Evolutionary conservation across 2,888 invertebrate genomes (phyloP), one percentile per base, ranked within the genome.

Genomic region (Alitta virens): DNA sequence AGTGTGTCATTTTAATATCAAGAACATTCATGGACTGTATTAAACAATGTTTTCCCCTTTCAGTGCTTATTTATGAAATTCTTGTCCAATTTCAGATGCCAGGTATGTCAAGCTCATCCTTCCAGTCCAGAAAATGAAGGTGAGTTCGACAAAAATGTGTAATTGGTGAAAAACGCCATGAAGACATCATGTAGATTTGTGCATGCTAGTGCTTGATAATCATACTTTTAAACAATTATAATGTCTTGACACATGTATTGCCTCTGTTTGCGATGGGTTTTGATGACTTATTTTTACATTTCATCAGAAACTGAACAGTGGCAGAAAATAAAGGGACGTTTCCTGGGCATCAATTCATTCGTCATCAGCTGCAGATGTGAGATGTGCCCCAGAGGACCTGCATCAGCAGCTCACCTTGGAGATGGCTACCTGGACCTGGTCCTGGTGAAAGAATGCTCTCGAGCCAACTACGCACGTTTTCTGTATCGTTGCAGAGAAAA

Each of bases 381-480:
- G 21, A 85, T 89, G 67, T 88, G 88, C 73, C 90, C 90, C 0
- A 86, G 88, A 74, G 92, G 92, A 52, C 88, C 91, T 71, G 89
- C 91, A 51, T 90, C 90, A 1, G 87, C 86, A 72, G 88, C 89
- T 77, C 91, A 92, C 79, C 83, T 91, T 43, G 91, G 91, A 0
- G 88, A 92, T 80, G 92, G 92, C 27, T 88, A 87, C 76, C 84
- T 90, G 63, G 90, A 92, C 82, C 84, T 92, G 68, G 88, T 91
- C 67, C 79, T 92, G 38, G 49, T 91, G 42, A 86, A 86, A 51
- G 88, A 90, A 74, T 89, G 91, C 23, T 87, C 89, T 23, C 78
- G 91, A 61, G 75, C 89, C 43, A 88, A 91, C 75, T 90, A 89
- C 78, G 80, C 91, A 50, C 85, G 87, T 65, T 86, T 91, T 75